These are phyloP conservation scores for Pao palembangensis DNA, from an alignment of 2,113 vertebrate genomes.

Conservation along the genomic window DNA sequence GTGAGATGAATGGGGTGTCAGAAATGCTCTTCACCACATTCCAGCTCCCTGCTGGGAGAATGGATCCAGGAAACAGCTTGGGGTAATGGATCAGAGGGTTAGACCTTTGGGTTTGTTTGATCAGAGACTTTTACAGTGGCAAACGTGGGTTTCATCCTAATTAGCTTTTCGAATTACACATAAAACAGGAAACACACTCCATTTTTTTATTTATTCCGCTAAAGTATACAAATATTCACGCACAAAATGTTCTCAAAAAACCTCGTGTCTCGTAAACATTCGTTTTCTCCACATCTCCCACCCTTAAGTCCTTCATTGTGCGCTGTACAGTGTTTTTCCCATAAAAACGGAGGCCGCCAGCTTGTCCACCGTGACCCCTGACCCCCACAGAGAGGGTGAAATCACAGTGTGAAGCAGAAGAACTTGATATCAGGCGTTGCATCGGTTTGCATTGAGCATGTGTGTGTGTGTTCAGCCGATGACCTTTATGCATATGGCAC, in stretches of 20 bases:
- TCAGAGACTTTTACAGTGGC: no score
- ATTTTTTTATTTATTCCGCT: slow-evolving; percentile 84
- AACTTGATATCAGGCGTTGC: slow-evolving; percentile 81
- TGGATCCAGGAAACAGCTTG: background rate
- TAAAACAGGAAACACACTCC: slow-evolving; percentile 4
- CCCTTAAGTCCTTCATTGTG: slow-evolving; percentile 42
- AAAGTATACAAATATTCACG: slow-evolving; percentile 89
- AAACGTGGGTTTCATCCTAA: no score
- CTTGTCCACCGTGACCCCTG: background rate
- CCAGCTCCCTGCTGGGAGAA: slow-evolving; percentile 15
- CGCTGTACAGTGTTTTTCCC: slow-evolving; percentile 38
- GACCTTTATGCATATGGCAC: background rate
- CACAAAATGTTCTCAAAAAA: slow-evolving; percentile 67
- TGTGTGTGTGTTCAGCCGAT: background rate
- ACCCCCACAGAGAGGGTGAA: slow-evolving; percentile 64
- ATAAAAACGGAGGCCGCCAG: slow-evolving; percentile 25
- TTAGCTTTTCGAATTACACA: no score
- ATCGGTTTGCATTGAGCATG: slow-evolving; percentile 46
- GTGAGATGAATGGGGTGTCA: slow-evolving; percentile 62
- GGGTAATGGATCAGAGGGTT: background rate
- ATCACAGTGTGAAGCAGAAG: slow-evolving; percentile 89
- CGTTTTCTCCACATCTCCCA: slow-evolving; percentile 42
- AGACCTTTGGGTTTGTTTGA: background rate
- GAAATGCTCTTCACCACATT: slow-evolving; percentile 10
- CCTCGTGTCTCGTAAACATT: slow-evolving; percentile 70